phyloP scores from a whole-genome alignment of 2,113 vertebrate species.

The Elachura formosa region DNA sequence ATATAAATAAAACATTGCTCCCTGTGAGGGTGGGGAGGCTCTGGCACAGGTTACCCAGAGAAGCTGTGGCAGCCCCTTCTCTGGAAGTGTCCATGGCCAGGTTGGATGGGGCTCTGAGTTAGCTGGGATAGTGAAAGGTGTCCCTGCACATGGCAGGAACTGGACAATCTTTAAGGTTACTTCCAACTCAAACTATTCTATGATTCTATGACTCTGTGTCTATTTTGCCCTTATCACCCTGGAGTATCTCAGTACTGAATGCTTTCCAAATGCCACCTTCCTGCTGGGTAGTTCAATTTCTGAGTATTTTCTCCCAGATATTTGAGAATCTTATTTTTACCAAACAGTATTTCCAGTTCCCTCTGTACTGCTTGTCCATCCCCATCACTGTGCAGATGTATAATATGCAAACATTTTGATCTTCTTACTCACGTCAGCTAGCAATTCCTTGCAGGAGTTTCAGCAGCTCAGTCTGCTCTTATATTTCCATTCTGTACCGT shows the following conservation, averaged over 20 bases:
- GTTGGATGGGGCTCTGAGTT: not conserved
- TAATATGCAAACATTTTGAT: not conserved
- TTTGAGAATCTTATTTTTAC: not conserved
- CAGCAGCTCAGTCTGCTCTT: not conserved
- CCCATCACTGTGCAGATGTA: not conserved
- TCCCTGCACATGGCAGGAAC: not conserved
- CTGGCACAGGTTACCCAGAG: not conserved
- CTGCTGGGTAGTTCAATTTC: not conserved
- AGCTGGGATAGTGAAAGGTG: accelerated
- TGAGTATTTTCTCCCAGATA: not conserved
- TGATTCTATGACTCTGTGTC: not conserved
- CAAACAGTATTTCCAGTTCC: not conserved
- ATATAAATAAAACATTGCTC: not conserved
- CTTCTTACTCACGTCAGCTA: not conserved
- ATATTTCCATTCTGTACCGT: not conserved
- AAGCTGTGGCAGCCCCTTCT: not conserved
- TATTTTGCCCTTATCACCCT: not conserved
- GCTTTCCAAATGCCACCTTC: not conserved
- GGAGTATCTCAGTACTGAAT: not conserved
- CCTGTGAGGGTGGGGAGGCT: not conserved
- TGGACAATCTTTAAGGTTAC: not conserved
- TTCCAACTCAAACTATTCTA: not conserved
- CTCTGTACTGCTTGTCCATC: not conserved
- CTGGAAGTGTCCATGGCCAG: not conserved
- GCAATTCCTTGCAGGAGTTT: not conserved